A percentile compares a stretch with the other conserved stretches of the same genome.
Conservation (phyloP, 2,113 vertebrate genomes). For the Atlantisia rogersi region DNA sequence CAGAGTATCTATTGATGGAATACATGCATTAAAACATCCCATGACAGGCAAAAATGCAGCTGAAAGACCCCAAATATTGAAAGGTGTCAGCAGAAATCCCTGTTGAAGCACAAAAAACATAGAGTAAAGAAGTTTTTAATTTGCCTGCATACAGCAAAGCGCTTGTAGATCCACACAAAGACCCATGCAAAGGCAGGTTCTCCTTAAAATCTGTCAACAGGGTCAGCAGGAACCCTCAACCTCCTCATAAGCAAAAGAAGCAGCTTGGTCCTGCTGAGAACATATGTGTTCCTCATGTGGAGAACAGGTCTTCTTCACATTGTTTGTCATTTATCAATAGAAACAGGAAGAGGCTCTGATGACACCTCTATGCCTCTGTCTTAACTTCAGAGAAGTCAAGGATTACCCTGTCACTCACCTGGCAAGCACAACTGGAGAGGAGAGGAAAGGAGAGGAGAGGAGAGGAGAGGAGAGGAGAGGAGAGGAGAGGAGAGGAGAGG, state of each 20-base stretch:
- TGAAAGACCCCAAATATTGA: background rate
- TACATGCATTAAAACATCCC: background rate
- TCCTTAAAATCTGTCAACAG: background rate
- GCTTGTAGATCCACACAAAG: background rate
- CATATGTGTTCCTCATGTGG: rapidly evolving
- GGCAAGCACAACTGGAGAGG: background rate
- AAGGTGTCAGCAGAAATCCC: background rate
- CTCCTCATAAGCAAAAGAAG: background rate
- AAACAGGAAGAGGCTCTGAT: background rate
- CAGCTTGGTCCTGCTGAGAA: background rate
- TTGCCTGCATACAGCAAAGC: background rate
- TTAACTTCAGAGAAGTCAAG: background rate
- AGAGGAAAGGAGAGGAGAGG: too few relatives aligned
- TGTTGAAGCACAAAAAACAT: background rate
- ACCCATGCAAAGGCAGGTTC: background rate
- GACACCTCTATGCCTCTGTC: background rate
- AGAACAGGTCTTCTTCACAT: background rate
- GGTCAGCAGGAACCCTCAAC: background rate
- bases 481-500: too few relatives aligned
- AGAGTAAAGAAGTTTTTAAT: background rate
- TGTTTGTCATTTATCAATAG: background rate
- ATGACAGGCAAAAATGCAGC: background rate
- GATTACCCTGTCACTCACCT: background rate
- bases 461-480: too few relatives aligned
- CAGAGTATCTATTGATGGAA: background rate